A percentile compares a stretch with the other conserved stretches of the same genome.
phyloP scores from a whole-genome alignment of 2,888 invertebrate species.

The Drosophila recens region DNA sequence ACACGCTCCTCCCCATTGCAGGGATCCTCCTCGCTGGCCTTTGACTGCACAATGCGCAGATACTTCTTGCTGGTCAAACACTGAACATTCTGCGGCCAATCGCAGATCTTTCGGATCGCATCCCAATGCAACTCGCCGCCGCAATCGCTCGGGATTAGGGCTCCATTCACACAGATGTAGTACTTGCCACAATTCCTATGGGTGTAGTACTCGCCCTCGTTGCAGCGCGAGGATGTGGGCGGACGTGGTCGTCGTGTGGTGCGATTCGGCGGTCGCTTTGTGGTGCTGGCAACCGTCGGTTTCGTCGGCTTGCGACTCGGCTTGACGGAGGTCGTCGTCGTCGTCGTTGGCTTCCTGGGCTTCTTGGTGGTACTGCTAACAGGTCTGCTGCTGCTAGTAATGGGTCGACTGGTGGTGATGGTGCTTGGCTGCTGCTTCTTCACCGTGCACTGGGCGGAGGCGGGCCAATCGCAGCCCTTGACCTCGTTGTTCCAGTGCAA shows the following conservation, averaged over 20 bases:
- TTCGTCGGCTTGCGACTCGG: constrained; percentile 55
- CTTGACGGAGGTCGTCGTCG: constrained; percentile 39
- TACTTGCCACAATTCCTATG: constrained; percentile 91
- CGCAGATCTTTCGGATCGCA: constrained; percentile 89
- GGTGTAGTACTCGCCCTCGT: constrained; percentile 91
- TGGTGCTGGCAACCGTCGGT: constrained; percentile 36
- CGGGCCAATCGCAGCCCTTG: constrained; percentile 93
- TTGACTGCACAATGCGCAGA: constrained; percentile 75
- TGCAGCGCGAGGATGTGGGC: constrained; percentile 85
- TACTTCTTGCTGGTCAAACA: constrained; percentile 86
- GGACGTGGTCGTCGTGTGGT: constrained; percentile 59
- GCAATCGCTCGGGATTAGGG: constrained; percentile 90
- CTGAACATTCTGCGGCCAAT: constrained; percentile 90
- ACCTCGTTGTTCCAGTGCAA: constrained; percentile 91
- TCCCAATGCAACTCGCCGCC: constrained; percentile 92
- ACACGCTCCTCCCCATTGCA: constrained; percentile 89
- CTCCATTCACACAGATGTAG: constrained; percentile 91
- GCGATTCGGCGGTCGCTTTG: constrained; percentile 46
- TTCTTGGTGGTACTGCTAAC: constrained; percentile 34
- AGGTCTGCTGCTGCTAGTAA: constrained; percentile 55
- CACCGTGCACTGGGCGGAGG: constrained; percentile 88
- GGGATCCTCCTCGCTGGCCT: constrained; percentile 85
- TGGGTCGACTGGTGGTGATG: constrained; percentile 28
- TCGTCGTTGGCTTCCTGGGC: constrained; percentile 46
- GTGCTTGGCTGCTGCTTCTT: constrained; percentile 35